These are phyloP conservation scores for Herpailurus yagouaroundi DNA, from an alignment of 2,113 vertebrate species.

Conservation along the genomic window DNA sequence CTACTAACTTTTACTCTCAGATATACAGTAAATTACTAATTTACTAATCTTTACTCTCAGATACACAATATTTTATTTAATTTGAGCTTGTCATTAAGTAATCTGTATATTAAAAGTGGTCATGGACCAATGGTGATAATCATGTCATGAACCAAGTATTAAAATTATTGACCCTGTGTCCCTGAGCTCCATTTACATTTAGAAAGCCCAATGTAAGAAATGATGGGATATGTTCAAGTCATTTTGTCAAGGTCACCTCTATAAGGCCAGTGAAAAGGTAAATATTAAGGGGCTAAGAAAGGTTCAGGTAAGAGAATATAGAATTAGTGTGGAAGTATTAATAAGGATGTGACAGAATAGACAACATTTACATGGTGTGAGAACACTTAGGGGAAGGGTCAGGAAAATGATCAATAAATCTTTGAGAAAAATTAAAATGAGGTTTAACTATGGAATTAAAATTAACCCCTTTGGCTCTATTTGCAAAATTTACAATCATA, in stretches of 20 bases:
- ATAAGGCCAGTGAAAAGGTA: background rate
- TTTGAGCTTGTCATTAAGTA: background rate
- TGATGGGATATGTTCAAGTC: background rate
- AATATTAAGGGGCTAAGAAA: background rate
- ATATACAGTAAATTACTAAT: too few species aligned
- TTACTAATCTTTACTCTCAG: background rate
- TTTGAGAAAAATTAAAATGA: background rate
- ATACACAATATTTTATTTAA: background rate
- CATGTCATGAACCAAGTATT: background rate
- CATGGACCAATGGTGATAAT: background rate
- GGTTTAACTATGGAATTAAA: background rate
- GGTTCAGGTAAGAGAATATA: background rate
- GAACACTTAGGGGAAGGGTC: background rate
- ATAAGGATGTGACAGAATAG: background rate
- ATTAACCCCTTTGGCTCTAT: background rate
- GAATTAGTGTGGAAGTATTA: background rate
- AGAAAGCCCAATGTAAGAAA: background rate
- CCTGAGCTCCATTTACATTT: background rate
- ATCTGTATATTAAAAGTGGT: background rate
- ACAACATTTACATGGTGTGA: background rate
- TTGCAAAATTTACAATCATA: background rate
- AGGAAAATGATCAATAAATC: background rate
- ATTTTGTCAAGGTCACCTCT: background rate
- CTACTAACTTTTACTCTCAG: too few species aligned
- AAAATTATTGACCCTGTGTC: background rate